Conservation (phyloP, 2,113 vertebrate genomes). For the Salvelinus namaycush region DNA sequence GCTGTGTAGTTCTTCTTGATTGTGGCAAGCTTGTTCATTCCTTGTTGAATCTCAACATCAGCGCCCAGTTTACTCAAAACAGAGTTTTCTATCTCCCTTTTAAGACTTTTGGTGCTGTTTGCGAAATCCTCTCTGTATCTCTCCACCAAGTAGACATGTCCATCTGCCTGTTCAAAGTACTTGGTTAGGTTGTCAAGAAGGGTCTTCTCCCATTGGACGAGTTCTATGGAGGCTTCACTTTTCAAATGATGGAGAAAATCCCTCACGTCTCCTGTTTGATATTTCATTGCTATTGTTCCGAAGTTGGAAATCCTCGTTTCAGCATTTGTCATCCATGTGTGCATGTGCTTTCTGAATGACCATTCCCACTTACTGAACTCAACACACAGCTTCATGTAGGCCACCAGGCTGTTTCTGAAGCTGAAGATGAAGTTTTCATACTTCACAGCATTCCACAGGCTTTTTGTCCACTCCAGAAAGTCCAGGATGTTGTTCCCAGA, state of each 20-base stretch:
- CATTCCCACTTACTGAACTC: constrained; percentile 67
- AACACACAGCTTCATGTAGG: constrained; percentile 60
- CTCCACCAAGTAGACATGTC: constrained; percentile 57
- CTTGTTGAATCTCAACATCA: constrained; percentile 31
- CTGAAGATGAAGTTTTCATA: constrained; percentile 75
- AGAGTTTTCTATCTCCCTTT: constrained; percentile 26
- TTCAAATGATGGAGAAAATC: constrained; percentile 25
- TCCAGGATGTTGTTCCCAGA: constrained; percentile 36
- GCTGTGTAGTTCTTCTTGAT: constrained; percentile 44
- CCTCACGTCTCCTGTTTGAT: constrained; percentile 14
- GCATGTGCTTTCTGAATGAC: constrained; percentile 59
- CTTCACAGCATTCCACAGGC: constrained; percentile 68
- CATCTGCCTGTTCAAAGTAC: constrained; percentile 55
- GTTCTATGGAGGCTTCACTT: constrained; percentile 26
- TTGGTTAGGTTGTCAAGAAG: constrained; percentile 41
- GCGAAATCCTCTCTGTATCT: constrained; percentile 52
- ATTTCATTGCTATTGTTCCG: constrained; percentile 28
- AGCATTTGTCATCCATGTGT: constrained; percentile 45
- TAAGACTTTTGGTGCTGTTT: constrained; percentile 46
- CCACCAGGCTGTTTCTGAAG: constrained; percentile 70
- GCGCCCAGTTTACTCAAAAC: constrained; percentile 13
- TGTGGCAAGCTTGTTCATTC: constrained; percentile 29
- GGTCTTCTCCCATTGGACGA: constrained; percentile 38
- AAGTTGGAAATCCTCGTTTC: constrained; percentile 61
- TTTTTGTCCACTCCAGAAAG: constrained; percentile 61